Evolutionary conservation across 2,797 vertebrate genomes (phyloP).

Genomic region (Labroides dimidiatus): DNA sequence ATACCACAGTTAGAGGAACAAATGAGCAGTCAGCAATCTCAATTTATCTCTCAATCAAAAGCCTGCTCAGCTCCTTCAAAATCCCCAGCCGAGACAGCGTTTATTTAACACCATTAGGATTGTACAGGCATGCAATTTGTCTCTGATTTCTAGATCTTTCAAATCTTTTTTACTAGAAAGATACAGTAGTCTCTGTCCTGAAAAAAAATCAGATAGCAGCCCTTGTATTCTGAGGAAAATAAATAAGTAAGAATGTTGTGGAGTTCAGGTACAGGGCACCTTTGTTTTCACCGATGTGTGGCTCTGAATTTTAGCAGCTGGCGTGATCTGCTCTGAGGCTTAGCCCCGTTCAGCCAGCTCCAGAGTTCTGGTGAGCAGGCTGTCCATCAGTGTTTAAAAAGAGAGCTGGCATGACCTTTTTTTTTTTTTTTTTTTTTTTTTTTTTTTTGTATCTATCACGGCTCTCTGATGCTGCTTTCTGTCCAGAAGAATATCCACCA

Average conservation of each 20-base stretch:
- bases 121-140: constrained; percentile 1
- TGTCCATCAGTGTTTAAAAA: constrained; percentile 42
- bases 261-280: constrained; percentile 63
- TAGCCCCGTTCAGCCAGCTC: constrained; percentile 44
- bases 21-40: constrained; percentile 53
- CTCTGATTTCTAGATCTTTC: constrained; percentile 13
- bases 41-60: constrained; percentile 54
- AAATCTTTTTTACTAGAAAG: not conserved
- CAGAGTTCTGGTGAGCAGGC: constrained; percentile 44
- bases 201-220: constrained; percentile 26
- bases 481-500: not conserved
- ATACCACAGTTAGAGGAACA: constrained; percentile 46
- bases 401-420: constrained; percentile 43
- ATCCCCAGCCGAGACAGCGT: constrained; percentile 19
- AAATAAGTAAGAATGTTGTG: constrained; percentile 43
- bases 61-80: constrained; percentile 18
- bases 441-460: constrained; percentile 23
- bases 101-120: constrained; percentile 25
- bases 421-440: constrained; percentile 40
- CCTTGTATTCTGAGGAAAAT: constrained; percentile 26
- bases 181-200: constrained; percentile 20
- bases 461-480: constrained; percentile 20
- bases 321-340: constrained; percentile 55
- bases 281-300: constrained; percentile 53
- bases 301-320: constrained; percentile 50